These are phyloP conservation scores for Dendrolimus houi DNA, from an alignment of 2,888 invertebrate species.

Conservation along the genomic window DNA sequence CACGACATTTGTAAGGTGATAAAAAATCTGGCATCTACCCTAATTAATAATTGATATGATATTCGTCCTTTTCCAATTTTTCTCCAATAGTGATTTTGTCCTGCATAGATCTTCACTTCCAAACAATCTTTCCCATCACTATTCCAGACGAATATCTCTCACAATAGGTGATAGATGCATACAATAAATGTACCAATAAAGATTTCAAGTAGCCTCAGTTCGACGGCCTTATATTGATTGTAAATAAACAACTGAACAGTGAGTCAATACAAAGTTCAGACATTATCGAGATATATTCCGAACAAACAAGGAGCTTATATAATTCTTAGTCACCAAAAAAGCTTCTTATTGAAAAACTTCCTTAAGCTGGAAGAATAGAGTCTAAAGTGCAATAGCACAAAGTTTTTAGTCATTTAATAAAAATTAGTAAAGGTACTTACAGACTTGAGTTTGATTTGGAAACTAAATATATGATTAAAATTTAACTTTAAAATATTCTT, in stretches of 20 bases:
- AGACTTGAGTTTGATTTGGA: neutral
- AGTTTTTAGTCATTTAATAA: neutral
- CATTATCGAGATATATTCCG: constrained; percentile 6
- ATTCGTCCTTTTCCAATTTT: no score
- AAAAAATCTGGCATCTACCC: no score
- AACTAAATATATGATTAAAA: no score
- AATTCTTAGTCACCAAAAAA: constrained; percentile 10
- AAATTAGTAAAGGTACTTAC: neutral
- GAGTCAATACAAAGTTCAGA: constrained; percentile 5
- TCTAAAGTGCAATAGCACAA: neutral
- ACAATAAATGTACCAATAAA: neutral
- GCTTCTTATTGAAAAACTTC: neutral
- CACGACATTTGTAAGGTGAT: no score
- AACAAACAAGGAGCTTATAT: constrained; percentile 17
- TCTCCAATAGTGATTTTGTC: no score
- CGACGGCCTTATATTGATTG: neutral
- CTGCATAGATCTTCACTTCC: no score
- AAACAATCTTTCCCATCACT: no score
- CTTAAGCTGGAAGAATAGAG: neutral
- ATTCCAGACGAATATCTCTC: no score
- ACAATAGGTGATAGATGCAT: no score
- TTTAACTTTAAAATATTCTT: no score
- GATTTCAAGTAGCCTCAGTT: constrained; percentile 12
- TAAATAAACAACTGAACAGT: constrained; percentile 1
- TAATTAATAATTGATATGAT: no score